phyloP scores from a whole-genome alignment of 2,113 vertebrate species.

The Lichenostomus cassidix region DNA sequence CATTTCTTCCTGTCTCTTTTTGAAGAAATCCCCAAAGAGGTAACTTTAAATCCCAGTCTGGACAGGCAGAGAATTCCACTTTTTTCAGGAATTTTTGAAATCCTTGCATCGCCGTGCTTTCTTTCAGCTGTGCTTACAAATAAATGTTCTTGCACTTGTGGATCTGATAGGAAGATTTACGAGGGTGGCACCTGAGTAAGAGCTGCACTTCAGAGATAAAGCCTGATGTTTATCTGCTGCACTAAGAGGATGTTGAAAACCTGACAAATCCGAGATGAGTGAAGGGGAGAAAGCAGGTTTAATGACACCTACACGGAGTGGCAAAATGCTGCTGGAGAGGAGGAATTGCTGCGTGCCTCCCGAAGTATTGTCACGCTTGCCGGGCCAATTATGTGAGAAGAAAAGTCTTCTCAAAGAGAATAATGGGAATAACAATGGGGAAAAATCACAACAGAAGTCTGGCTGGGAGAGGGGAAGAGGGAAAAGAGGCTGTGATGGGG shows the following conservation, averaged over 20 bases:
- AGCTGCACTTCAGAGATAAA: not conserved
- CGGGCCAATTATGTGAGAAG: not conserved
- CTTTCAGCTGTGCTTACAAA: not conserved
- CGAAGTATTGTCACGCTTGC: slow-evolving; percentile 16
- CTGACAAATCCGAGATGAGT: slow-evolving; percentile 12
- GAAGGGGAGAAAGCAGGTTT: slow-evolving; percentile 18
- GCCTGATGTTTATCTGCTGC: not conserved
- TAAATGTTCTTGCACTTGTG: not conserved
- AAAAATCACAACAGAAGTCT: not conserved
- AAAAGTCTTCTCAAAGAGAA: not conserved
- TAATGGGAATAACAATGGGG: not conserved
- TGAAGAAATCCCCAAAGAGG: not conserved
- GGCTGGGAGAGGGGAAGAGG: not conserved
- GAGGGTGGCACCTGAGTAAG: slow-evolving; percentile 2
- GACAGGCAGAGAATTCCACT: not conserved
- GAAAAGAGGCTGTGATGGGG: too few species aligned
- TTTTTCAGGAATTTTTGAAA: not conserved
- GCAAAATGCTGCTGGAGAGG: slow-evolving; percentile 2
- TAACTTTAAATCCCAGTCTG: not conserved
- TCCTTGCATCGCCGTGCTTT: not conserved
- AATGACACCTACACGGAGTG: slow-evolving; percentile 10
- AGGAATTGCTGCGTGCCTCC: not conserved
- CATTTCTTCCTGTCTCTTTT: not conserved
- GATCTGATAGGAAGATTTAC: not conserved
- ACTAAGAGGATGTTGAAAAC: slow-evolving; percentile 2